Base-by-base conservation (phyloP, 92 coral and sea anemone genomes). In the Porites evermanni region DNA sequence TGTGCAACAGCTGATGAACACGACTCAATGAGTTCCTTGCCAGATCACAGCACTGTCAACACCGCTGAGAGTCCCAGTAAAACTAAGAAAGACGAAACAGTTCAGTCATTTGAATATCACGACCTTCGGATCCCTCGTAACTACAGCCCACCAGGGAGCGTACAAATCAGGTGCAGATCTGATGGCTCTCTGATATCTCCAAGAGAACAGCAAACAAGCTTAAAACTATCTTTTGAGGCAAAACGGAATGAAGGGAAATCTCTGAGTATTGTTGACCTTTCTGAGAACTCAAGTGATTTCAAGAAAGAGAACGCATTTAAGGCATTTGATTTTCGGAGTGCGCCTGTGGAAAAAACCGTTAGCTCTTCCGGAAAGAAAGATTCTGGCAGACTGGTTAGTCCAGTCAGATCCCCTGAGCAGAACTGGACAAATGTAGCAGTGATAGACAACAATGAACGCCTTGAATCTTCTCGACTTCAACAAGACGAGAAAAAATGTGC, bases 31-130 rank as follows among this genome's bases (percentile, higher is more conserved):
- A 9, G 78, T 59, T 29, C 2, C 53, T 79, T 70, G 44, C 86
- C 86, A 58, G 78, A 58, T 81, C 86, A 81, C 78, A 81, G 86
- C 53, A 81, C 11, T 52, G 29, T 58, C 78, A 81, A 56, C 47
- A 44, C 18, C 1, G 32, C 17, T 38, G 8, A 29, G 7, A 61
- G 7, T 29, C 53, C 71, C 6, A 50, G 61, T n/a, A 53, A 52
- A 2, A n/a, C 1, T 32, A 66, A 44, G 60, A 50, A 64, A 54
- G 66, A 67, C n/a, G 14, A 26, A 53, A 12, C 51, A 5, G 77
- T 51, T 51, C 6, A 32, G 72, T 17, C 73, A 51, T 11, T 16
- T 18, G 58, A 24, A 19, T 14, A 5, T 32, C 18, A 56, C 67
- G 66, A 81, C 54, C 56, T 0, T 7, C 20, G 13, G 17, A 21